Conservation (phyloP, 2,113 vertebrate genomes). For the Nesogale talazaci region DNA sequence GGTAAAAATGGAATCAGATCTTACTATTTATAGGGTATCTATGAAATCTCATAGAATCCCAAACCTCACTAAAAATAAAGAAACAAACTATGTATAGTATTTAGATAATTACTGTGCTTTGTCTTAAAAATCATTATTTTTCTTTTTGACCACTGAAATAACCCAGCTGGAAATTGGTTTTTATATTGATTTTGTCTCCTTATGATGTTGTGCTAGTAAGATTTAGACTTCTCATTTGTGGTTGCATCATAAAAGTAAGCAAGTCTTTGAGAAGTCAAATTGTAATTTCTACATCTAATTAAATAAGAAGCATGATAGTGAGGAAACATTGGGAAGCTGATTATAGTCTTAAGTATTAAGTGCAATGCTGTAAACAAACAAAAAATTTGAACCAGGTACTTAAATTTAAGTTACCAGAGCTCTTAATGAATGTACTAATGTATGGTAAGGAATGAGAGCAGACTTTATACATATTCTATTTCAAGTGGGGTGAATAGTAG, state of each 20-base stretch:
- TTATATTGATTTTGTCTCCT: neutral
- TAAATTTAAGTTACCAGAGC: neutral
- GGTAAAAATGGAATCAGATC: neutral
- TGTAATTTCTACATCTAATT: neutral
- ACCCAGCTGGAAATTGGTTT: neutral
- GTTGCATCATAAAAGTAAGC: neutral
- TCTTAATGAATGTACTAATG: neutral
- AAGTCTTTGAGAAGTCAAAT: neutral
- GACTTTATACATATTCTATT: neutral
- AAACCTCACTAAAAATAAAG: neutral
- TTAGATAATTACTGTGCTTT: neutral
- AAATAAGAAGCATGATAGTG: neutral
- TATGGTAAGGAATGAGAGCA: neutral
- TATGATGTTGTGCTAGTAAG: neutral
- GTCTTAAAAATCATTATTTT: neutral
- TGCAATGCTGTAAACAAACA: neutral
- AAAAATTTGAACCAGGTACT: neutral
- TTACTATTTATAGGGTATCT: neutral
- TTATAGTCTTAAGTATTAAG: neutral
- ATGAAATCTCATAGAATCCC: neutral
- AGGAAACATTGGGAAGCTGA: neutral
- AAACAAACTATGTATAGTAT: neutral
- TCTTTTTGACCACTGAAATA: neutral
- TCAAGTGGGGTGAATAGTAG: neutral
- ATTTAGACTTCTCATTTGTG: neutral